phyloP scores from a whole-genome alignment of 2,888 invertebrate species.

The Pseudanteris insignis region DNA sequence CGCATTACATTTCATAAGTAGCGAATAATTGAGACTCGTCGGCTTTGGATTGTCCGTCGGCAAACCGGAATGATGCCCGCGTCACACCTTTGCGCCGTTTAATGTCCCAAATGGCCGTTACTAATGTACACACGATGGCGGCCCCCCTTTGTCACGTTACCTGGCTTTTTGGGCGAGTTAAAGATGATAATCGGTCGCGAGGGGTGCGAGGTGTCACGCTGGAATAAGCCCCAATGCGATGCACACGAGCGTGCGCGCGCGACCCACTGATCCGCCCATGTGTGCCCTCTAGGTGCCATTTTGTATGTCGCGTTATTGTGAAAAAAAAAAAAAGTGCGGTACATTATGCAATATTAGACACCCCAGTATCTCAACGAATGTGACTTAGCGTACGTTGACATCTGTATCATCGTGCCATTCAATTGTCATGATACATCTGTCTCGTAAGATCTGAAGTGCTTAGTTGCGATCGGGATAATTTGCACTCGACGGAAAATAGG shows the following conservation, averaged over 20 bases:
- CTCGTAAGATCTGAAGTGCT: constrained; percentile 25
- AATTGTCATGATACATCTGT: constrained; percentile 56
- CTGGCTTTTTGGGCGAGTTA: constrained; percentile 58
- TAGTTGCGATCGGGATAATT: not conserved
- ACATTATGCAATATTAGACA: constrained; percentile 62
- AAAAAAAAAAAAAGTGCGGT: constrained; percentile 47
- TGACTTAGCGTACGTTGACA: constrained; percentile 53
- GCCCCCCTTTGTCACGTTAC: constrained; percentile 53
- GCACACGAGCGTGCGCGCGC: constrained; percentile 43
- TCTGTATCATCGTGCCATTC: constrained; percentile 63
- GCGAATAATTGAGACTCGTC: constrained; percentile 17
- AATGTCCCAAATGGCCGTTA: constrained; percentile 57
- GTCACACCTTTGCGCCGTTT: constrained; percentile 37
- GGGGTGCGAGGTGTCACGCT: constrained; percentile 60
- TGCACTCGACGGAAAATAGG: no score
- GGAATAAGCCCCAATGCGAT: constrained; percentile 50
- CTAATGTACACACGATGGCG: constrained; percentile 58
- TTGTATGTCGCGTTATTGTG: constrained; percentile 34
- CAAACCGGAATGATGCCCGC: constrained; percentile 16
- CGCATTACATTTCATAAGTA: constrained; percentile 11
- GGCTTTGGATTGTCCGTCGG: no score
- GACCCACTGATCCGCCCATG: constrained; percentile 55
- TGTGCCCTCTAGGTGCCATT: constrained; percentile 31
- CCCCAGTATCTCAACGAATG: constrained; percentile 55
- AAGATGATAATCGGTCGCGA: constrained; percentile 56